Evolutionary conservation across 2,113 vertebrate species (phyloP), one percentile per base, ranked within the genome.

Genomic region (Nesogale talazaci): DNA sequence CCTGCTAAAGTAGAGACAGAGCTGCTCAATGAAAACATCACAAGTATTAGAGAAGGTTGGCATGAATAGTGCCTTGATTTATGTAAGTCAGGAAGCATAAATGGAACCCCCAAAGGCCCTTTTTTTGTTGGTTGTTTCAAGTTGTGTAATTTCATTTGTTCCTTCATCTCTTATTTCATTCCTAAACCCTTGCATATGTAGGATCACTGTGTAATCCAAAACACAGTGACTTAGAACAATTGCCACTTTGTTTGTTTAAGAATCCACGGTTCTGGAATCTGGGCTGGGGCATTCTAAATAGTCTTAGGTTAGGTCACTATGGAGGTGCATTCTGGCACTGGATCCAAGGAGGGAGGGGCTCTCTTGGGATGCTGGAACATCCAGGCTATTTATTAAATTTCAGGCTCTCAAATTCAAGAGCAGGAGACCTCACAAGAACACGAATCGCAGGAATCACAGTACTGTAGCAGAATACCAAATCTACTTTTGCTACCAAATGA

Each of bases 11-110:
- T 52, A 52, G 46, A 52, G 14, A 92, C 36, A 83, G 75, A 94
- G 80, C 93, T 87, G 79, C 79, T 86, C 56, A 59, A 92, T 89
- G 88, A 56, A 95, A 93, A 92, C 90, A 40, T 29, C 27, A 38
- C 84, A 88, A 92, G 25, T 46, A 4, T 91, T 81, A 23, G 7
- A 84, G 69, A 61, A 90, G 42, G 38, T 86, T 92, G 38, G 10
- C 3, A 40, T 74, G 34, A 82, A 79, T 31, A 61, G 70, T 19
- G 61, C 15, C 79, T 56, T 92, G 83, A 89, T 91, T 91, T 95
- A 86, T 90, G 17, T 25, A 67, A 31, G 11, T 80, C 72, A 82
- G 91, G 85, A 94, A 90, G 89, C 80, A 78, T 29, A 90, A 85
- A 74, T 76, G 72, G 34, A 89, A 94, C 65, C 61, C 61, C 80